Evolutionary conservation across 1,140 invertebrate species (phyloP).

Genomic region (Procambarus clarkii): DNA sequence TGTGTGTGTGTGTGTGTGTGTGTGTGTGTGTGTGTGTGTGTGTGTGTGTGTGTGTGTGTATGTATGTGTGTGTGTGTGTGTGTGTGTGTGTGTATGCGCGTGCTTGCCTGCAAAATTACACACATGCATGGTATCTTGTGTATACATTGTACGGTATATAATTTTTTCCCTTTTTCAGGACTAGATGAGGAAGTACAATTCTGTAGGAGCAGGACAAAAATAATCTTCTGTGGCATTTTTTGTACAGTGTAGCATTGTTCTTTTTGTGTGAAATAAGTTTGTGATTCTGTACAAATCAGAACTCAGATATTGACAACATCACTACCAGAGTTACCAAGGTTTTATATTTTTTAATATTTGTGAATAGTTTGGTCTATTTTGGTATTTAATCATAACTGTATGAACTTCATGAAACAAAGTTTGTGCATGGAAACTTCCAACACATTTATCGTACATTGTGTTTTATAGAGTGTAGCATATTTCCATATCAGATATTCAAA

Average conservation of each 20-base stretch:
- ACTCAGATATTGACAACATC: neutral
- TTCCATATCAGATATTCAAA: no score
- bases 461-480: neutral
- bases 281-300: neutral
- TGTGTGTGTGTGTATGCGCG: no score
- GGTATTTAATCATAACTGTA: neutral
- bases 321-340: neutral
- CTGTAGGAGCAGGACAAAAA: neutral
- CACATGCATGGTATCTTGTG: neutral
- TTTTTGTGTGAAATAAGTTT: neutral
- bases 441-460: neutral
- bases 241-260: neutral
- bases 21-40: neutral
- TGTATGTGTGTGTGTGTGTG: neutral
- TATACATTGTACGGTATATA: neutral
- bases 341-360: constrained; percentile 10
- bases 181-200: constrained; percentile 4
- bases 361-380: constrained; percentile 14
- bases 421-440: neutral
- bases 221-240: neutral
- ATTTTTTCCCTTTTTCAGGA: neutral
- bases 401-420: neutral
- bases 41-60: neutral
- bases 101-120: neutral
- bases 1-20: neutral